phyloP scores from a whole-genome alignment of 2,113 vertebrate genomes.

The Rhynchopsitta pachyrhyncha region DNA sequence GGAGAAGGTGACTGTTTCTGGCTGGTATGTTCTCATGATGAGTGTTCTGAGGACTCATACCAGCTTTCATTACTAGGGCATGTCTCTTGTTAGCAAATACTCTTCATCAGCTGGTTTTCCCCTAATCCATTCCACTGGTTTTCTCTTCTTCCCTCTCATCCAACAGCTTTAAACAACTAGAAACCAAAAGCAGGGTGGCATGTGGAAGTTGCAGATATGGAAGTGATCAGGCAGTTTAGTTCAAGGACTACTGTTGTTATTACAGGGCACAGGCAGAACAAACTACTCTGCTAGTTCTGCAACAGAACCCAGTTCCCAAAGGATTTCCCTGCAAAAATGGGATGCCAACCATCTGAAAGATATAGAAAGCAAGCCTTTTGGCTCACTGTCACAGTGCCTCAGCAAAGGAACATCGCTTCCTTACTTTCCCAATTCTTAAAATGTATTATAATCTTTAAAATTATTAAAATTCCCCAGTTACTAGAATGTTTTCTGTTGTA shows the following conservation, averaged over 20 bases:
- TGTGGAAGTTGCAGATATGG: not conserved
- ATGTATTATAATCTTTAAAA: not conserved
- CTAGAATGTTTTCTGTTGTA: not conserved
- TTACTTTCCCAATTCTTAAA: not conserved
- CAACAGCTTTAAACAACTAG: not conserved
- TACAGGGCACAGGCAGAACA: not conserved
- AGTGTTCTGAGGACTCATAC: not conserved
- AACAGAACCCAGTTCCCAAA: not conserved
- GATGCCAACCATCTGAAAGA: not conserved
- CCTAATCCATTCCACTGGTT: not conserved
- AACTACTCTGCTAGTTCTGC: not conserved
- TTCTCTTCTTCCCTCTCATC: not conserved
- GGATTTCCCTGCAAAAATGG: not conserved
- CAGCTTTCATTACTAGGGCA: not conserved
- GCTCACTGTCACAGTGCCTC: not conserved
- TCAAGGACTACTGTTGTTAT: not conserved
- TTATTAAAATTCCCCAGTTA: not conserved
- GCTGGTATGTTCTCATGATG: not conserved
- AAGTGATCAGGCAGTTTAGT: not conserved
- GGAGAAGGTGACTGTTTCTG: not conserved
- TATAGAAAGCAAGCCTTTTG: not conserved
- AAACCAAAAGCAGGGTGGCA: not conserved
- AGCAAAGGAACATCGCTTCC: not conserved
- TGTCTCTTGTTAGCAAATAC: not conserved
- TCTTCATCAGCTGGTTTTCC: not conserved